These are phyloP conservation scores for Nycticorax nycticorax DNA, from an alignment of 2,113 vertebrate species.

Conservation along the genomic window DNA sequence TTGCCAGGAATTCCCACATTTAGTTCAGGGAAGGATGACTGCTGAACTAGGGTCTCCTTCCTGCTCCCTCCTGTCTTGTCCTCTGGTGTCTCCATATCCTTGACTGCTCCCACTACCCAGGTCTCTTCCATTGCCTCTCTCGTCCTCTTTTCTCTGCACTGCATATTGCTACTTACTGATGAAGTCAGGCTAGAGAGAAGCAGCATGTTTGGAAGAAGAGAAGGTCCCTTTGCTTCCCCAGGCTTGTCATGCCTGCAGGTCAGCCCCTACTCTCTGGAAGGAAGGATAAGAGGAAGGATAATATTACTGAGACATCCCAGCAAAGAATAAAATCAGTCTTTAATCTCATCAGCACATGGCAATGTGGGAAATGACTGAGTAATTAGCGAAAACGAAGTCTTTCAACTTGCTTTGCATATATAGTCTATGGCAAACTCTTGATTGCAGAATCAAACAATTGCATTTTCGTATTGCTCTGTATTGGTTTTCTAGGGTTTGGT, in stretches of 20 bases:
- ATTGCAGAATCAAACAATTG: background rate
- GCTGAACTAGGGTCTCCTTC: background rate
- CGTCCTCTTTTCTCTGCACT: background rate
- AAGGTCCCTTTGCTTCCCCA: background rate
- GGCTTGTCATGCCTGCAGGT: background rate
- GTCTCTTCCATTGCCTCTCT: background rate
- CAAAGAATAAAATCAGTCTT: background rate
- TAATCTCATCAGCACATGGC: background rate
- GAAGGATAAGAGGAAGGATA: background rate
- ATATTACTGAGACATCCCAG: background rate
- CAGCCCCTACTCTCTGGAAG: background rate
- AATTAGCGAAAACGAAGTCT: background rate
- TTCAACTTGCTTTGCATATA: background rate
- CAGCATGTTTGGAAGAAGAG: background rate
- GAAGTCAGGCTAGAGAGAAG: background rate
- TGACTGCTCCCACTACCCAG: background rate
- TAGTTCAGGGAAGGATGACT: background rate
- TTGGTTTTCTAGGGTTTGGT: background rate
- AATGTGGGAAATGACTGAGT: background rate
- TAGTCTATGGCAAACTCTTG: background rate
- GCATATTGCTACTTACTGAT: accelerated
- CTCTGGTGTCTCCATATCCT: background rate
- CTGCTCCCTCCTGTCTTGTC: background rate
- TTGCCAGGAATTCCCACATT: background rate
- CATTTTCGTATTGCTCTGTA: background rate